These are phyloP conservation scores for Archivesica marissinica DNA, from an alignment of 1,140 invertebrate species.

Conservation along the genomic window DNA sequence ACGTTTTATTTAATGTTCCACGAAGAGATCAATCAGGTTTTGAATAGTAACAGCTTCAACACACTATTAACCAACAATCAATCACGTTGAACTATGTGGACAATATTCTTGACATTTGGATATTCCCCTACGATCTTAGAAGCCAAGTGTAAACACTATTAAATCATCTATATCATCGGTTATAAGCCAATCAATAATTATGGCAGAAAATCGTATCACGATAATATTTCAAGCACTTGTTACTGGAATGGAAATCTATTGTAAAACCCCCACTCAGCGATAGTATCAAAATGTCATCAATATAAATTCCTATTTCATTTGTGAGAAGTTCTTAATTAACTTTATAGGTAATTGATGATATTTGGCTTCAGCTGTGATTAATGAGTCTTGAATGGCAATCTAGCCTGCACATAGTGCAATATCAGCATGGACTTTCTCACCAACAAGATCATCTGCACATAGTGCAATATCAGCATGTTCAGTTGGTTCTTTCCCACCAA, in stretches of 20 bases:
- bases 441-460: too few species aligned
- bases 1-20: background rate
- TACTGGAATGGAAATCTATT: background rate
- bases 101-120: background rate
- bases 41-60: background rate
- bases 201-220: constrained; percentile 37
- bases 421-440: too few species aligned
- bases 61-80: constrained; percentile 24
- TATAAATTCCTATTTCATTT: constrained; percentile 29
- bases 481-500: too few species aligned
- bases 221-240: background rate
- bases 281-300: constrained; percentile 39
- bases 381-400: too few species aligned
- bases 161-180: constrained; percentile 34
- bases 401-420: too few species aligned
- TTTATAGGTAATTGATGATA: constrained; percentile 34
- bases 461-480: too few species aligned
- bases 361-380: background rate
- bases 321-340: constrained; percentile 23
- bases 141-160: constrained; percentile 43
- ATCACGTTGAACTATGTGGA: background rate
- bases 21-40: background rate
- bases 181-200: constrained; percentile 37
- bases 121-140: constrained; percentile 14
- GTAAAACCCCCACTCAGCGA: background rate